Base-by-base conservation (phyloP, 1,140 invertebrate species). In the Drosophila kanapiae region DNA sequence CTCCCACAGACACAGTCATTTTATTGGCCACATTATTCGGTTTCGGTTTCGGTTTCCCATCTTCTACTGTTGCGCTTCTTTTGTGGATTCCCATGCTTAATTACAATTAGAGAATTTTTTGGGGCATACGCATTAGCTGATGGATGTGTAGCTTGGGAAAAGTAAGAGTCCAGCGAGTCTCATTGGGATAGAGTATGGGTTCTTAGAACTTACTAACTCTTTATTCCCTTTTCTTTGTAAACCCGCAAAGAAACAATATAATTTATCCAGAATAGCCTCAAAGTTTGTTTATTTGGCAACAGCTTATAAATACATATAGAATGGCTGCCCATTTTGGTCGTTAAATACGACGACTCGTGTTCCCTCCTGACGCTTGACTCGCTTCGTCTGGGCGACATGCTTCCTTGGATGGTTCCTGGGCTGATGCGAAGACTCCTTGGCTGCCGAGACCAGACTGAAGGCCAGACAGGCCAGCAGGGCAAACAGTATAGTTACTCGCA, bases 31-130 rank as follows among this genome's bases (percentile, higher is more conserved):
- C 76, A 78, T 78, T 79, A 54, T 68, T 53, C 23, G 63, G 43
- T 49, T 71, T 76, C 51, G 47, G 13, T 35, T 64, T 64, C 38
- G 42, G 43, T 54, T 65, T 63, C 53, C 35, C 61, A 65, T 60
- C 18, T 61, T 42, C 45, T 8, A 38, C 45, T 54, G 51, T 43
- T 42, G 61, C 31, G 35, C 61, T 56, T 60, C 29, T 49, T 18
- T 40, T 45, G 57, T 82, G 48, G 54, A 76, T 86, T 87, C 84
- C 84, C 84, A 87, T 84, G 69, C 84, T 88, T 88, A 87, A 87
- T 87, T 87, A 87, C 80, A 88, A 87, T 88, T 88, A 87, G 67
- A 61, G 60, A 69, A 33, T 49, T 69, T 53, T 77, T 47, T 86
- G 80, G 83, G 79, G 64, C 81, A 79, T 49, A 45, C 57, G 61